A percentile compares a stretch with the other conserved stretches of the same genome.
phyloP scores from a whole-genome alignment of 2,888 invertebrate genomes.

The Lamellibrachia columna region DNA sequence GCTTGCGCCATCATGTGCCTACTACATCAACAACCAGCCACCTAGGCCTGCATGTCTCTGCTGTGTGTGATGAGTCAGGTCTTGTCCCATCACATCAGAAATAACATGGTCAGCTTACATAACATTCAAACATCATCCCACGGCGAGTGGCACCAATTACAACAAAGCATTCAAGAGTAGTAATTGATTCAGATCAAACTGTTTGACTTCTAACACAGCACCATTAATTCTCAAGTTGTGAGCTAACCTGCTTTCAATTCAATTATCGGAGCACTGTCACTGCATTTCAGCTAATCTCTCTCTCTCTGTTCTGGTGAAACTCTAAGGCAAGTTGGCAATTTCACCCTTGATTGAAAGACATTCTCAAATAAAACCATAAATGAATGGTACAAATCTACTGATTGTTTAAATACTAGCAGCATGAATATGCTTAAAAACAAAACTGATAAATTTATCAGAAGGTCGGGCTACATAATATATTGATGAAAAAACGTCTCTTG shows the following conservation, averaged over 20 bases:
- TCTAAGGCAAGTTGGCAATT: no score
- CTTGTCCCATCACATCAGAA: neutral
- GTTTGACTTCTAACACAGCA: neutral
- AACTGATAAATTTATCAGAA: neutral
- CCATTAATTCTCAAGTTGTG: neutral
- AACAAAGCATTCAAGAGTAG: neutral
- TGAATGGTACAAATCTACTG: no score
- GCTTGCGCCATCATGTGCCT: neutral
- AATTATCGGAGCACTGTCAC: neutral
- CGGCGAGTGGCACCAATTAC: neutral
- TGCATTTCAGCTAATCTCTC: neutral
- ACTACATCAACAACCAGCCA: neutral
- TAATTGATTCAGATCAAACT: neutral
- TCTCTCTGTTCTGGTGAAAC: neutral
- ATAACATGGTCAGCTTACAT: neutral
- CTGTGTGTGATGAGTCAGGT: neutral
- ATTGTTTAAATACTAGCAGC: no score
- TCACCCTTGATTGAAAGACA: no score
- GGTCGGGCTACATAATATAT: neutral
- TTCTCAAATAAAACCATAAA: no score
- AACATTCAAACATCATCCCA: neutral
- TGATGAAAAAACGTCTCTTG: neutral
- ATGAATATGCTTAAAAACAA: no score
- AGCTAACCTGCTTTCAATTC: neutral
- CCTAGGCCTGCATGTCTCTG: neutral